These are phyloP conservation scores for Teleogryllus oceanicus DNA, from an alignment of 2,888 invertebrate genomes.

Conservation along the genomic window DNA sequence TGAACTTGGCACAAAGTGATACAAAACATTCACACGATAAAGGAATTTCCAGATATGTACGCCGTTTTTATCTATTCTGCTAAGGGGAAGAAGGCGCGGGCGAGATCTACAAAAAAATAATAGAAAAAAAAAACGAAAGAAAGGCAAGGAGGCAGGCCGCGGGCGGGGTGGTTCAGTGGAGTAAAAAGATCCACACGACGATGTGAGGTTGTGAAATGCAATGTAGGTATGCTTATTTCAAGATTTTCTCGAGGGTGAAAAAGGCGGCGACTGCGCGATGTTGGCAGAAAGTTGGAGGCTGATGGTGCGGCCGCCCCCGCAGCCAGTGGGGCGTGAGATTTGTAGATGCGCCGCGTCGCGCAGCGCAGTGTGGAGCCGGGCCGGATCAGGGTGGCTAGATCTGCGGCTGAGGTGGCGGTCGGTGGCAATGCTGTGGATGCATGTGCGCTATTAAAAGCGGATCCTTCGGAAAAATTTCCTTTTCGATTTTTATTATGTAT, in stretches of 20 bases:
- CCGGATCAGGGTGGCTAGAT: no score
- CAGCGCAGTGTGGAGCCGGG: no score
- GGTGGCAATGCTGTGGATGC: no score
- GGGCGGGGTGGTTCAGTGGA: neutral
- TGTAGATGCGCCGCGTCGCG: neutral
- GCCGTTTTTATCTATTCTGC: neutral
- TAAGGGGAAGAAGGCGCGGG: neutral
- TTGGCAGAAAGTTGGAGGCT: neutral
- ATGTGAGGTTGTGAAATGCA: neutral
- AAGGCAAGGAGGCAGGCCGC: no score
- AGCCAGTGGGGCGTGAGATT: neutral
- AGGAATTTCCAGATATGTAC: conserved; percentile 18
- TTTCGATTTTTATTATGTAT: no score
- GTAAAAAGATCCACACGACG: neutral
- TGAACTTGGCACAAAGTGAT: conserved; percentile 18
- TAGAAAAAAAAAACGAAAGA: neutral
- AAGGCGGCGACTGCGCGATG: neutral
- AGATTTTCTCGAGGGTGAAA: neutral
- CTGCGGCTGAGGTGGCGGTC: no score
- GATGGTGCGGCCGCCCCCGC: neutral
- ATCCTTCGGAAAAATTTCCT: no score
- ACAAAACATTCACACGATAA: conserved; percentile 18
- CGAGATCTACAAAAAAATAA: neutral
- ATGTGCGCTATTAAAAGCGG: no score
- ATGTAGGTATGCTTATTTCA: conserved; percentile 9